Evolutionary conservation across 2,888 invertebrate genomes (phyloP), one percentile per base, ranked within the genome.

Genomic region (Alloplasta piceator): DNA sequence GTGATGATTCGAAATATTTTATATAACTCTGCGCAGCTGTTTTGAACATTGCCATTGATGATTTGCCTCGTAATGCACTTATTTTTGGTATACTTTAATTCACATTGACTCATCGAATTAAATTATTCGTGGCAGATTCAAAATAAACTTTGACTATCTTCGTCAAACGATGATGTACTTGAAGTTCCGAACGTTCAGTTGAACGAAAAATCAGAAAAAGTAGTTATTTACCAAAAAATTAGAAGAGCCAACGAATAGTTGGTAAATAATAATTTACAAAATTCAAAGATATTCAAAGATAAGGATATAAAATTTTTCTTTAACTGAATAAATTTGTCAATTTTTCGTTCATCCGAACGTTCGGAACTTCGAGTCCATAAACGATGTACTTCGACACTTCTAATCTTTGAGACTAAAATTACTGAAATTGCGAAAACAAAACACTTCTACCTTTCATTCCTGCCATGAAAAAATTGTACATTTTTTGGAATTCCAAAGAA

Each of bases 1-100:
- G 56, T 77, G 77, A 83, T 78, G 82, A 66, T 68, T 75, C 55
- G 50, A 64, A 73, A 79, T 61, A 43, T 43, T 52, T 48, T 7
- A n/a, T 39, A 10, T 68, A 36, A 58, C 46, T 58, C 50, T 66
- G 6, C 7, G 58, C 74, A 74, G 66, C 74, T 74, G 74, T 66
- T 58, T 26, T 50, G 14, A 46, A 39, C 48, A 9, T 41, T 3
- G 6, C 26, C 74, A 74, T 67, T 60, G 67, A 75, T 60, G 67
- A 60, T 50, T 41, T 50, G 50, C 48, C 41, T 50, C 50, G 48
- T 26, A 39, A 58, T 38, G 26, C 39, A 26, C 38, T 50, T 75
- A 75, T 60, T 75, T 67, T 67, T 26, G 60, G 39, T 56, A 56
- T 39, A 63, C 72, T 67, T 52, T 16, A 48, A 75, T 60, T 60